A percentile compares a stretch with the other conserved stretches of the same genome.
Evolutionary conservation across 2,888 invertebrate species (phyloP).

Genomic region (Coronaproctus castanopsis): DNA sequence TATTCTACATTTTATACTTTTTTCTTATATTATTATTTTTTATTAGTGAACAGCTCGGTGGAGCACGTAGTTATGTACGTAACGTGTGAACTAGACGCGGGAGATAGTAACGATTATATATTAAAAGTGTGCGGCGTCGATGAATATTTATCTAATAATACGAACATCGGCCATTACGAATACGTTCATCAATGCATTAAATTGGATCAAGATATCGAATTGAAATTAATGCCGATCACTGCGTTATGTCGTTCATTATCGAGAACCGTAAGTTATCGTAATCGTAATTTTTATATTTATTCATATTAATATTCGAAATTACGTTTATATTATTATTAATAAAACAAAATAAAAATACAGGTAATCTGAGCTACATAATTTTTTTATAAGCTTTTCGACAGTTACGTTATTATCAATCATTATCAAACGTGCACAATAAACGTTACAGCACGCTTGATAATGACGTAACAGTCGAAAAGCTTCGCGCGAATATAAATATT

Average conservation of each 20-base stretch:
- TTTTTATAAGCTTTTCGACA: too few relatives aligned
- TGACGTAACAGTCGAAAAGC: too few relatives aligned
- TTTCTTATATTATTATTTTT: constrained; percentile 19
- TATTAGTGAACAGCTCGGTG: constrained; percentile 61
- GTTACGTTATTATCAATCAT: too few relatives aligned
- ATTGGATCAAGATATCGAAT: constrained; percentile 68
- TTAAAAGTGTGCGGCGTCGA: constrained; percentile 65
- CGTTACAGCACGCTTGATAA: too few relatives aligned
- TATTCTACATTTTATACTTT: too few relatives aligned
- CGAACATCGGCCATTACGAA: constrained; percentile 69
- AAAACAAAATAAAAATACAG: not conserved
- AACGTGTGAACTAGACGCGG: constrained; percentile 57
- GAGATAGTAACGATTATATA: constrained; percentile 41
- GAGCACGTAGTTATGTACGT: constrained; percentile 71
- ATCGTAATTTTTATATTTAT: not conserved
- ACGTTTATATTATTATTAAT: not conserved
- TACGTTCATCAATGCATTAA: constrained; percentile 87
- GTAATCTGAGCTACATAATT: constrained; percentile 11
- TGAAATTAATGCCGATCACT: constrained; percentile 33
- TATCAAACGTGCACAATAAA: too few relatives aligned
- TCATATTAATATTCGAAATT: not conserved
- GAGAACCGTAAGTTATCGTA: constrained; percentile 38
- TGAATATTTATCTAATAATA: constrained; percentile 63
- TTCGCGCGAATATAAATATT: too few relatives aligned
- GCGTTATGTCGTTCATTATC: constrained; percentile 48